These are phyloP conservation scores for Gymnobelideus leadbeateri DNA, from an alignment of 2,113 vertebrate species.

Conservation along the genomic window DNA sequence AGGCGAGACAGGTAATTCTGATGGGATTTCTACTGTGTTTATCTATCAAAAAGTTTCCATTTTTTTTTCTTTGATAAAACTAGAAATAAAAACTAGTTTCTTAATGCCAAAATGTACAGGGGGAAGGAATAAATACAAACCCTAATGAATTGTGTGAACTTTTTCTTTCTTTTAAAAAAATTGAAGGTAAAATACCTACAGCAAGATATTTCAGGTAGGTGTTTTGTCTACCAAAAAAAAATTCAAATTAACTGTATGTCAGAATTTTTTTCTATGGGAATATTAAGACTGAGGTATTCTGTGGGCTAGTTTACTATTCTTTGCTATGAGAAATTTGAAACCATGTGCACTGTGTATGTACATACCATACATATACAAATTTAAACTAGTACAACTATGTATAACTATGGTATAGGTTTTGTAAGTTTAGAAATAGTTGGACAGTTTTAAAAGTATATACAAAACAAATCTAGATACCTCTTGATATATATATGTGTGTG, in stretches of 20 bases:
- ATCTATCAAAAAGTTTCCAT: constrained; percentile 39
- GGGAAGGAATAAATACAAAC: constrained; percentile 30
- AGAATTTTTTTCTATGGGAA: constrained; percentile 13
- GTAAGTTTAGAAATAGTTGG: background rate
- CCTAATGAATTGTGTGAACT: background rate
- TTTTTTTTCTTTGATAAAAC: constrained; percentile 8
- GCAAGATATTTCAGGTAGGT: background rate
- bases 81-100: constrained; percentile 5
- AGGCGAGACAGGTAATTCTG: constrained; percentile 94
- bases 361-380: background rate
- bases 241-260: background rate
- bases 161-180: constrained; percentile 32
- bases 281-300: constrained; percentile 23
- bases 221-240: constrained; percentile 32
- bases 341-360: constrained; percentile 5
- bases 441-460: background rate
- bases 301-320: background rate
- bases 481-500: background rate
- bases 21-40: constrained; percentile 61
- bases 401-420: background rate
- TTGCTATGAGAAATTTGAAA: constrained; percentile 34
- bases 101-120: constrained; percentile 5
- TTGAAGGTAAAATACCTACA: background rate
- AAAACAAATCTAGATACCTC: background rate
- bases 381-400: too few relatives aligned